These are phyloP conservation scores for Phenganax subtilis DNA, from an alignment of 92 coral and sea anemone species.

Conservation along the genomic window DNA sequence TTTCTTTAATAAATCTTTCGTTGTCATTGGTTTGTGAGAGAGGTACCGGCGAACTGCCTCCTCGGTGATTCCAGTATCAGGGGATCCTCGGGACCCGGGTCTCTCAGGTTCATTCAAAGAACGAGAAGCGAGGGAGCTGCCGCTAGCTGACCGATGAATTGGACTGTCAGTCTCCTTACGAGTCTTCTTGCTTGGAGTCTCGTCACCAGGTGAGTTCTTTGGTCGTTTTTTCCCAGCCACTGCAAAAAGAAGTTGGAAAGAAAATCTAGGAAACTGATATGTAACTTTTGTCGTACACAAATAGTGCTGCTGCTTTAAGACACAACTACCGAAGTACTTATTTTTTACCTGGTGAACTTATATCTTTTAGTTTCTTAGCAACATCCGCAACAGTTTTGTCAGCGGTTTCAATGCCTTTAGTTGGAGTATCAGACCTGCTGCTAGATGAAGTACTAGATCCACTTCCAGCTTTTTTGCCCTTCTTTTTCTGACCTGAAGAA, in stretches of 20 bases:
- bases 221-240: slow-evolving; percentile 24
- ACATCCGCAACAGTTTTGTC: slow-evolving; percentile 76
- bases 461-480: slow-evolving; percentile 67
- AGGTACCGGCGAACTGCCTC: slow-evolving; percentile 92
- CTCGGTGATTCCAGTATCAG: slow-evolving; percentile 82
- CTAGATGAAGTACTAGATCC: slow-evolving; percentile 90
- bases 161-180: slow-evolving; percentile 40
- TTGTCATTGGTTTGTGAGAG: slow-evolving; percentile 96
- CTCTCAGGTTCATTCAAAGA: slow-evolving; percentile 33
- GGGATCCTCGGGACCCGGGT: slow-evolving; percentile 75
- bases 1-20: slow-evolving; percentile 89
- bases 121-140: slow-evolving; percentile 25
- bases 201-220: slow-evolving; percentile 30
- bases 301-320: too few species aligned
- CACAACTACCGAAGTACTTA: too few species aligned
- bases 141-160: slow-evolving; percentile 28
- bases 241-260: neutral
- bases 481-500: slow-evolving; percentile 67
- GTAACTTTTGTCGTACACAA: too few species aligned
- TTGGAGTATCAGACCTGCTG: slow-evolving; percentile 95
- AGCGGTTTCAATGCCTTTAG: slow-evolving; percentile 56
- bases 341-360: slow-evolving; percentile 50
- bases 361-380: slow-evolving; percentile 73
- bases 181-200: slow-evolving; percentile 33
- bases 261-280: neutral